Base-by-base conservation (phyloP, 37 sponge, comb jelly and placozoan species). In the Spongilla lacustris region DNA sequence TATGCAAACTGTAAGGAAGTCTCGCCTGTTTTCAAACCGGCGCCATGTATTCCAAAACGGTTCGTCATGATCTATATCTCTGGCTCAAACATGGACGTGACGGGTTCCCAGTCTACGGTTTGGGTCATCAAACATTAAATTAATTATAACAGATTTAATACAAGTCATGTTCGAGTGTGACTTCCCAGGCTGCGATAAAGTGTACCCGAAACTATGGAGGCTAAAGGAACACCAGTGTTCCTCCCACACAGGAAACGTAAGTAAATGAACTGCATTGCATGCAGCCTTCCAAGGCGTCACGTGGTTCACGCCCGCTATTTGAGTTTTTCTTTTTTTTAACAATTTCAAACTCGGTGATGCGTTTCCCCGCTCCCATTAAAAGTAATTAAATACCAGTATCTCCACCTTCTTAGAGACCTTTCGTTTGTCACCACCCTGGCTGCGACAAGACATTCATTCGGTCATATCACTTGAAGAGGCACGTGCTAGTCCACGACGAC, bases 221-320 rank as follows among this genome's bases (percentile, higher is more conserved):
- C 70, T 91, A 21, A 81, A 91, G 68, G 92, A 91, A 35, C 92
- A 91, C 36, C 74, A 76, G 58, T 87, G 87, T 31, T 87, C 92
- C 17, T 38, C 87, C 26, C 92, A 91, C 70, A 91, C 92, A 22
- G 92, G 88, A 78, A 84, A 87, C 88, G 91, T 91, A 78, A 46
- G 33, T 27, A 35, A 67, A 68, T 69, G 34, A 26, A 31, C 21
- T 13, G 66, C 8, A 17, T n/a, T n/a, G n/a, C n/a, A n/a, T n/a
- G 68, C 68, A 19, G 31, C 30, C 23, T 30, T 79, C 33, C 50
- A 11, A 5, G 21, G 36, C 76, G 34, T 75, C 34, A 34, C 34
- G 76, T 34, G 76, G 76, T 75, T 8, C 12, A 17, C 12, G 58
- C 58, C 19, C 58, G 21, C 21, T 58, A 14, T 58, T 50, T 12